Evolutionary conservation across 2,888 invertebrate genomes (phyloP).

Genomic region (Yponomeuta cagnagella): DNA sequence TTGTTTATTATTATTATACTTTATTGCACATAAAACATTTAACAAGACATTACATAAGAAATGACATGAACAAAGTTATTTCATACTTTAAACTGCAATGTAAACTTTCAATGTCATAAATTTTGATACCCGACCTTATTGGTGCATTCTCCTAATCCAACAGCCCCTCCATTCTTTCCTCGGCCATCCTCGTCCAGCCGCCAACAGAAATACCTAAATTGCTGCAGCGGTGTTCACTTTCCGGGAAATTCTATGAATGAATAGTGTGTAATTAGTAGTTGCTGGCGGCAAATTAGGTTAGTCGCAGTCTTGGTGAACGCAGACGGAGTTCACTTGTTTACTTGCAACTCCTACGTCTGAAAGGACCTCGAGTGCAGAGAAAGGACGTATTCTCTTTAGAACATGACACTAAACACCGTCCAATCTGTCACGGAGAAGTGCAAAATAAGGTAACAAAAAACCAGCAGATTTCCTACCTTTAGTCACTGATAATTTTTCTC

Average conservation of each 20-base stretch:
- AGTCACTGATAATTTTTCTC: too few relatives aligned
- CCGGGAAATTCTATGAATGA: neutral
- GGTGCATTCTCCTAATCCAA: neutral
- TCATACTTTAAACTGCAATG: too few relatives aligned
- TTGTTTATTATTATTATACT: too few relatives aligned
- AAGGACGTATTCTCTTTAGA: neutral
- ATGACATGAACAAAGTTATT: too few relatives aligned
- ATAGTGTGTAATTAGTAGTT: slow-evolving; percentile 1
- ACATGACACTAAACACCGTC: neutral
- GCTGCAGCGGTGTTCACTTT: neutral
- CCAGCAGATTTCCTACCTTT: too few relatives aligned
- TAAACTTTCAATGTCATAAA: too few relatives aligned
- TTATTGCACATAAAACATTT: too few relatives aligned
- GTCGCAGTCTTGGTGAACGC: neutral
- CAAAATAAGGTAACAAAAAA: neutral
- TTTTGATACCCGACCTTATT: too few relatives aligned
- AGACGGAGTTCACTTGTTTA: neutral
- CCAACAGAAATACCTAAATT: too few relatives aligned
- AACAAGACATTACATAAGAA: too few relatives aligned
- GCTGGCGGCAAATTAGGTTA: neutral
- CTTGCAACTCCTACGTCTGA: neutral
- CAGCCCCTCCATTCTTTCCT: too few relatives aligned
- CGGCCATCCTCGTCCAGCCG: too few relatives aligned
- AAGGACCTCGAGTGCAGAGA: neutral
- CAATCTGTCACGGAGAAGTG: neutral